A percentile compares a stretch with the other conserved stretches of the same genome.
phyloP scores from a whole-genome alignment of 2,797 vertebrate species.

The Macropodus opercularis region DNA sequence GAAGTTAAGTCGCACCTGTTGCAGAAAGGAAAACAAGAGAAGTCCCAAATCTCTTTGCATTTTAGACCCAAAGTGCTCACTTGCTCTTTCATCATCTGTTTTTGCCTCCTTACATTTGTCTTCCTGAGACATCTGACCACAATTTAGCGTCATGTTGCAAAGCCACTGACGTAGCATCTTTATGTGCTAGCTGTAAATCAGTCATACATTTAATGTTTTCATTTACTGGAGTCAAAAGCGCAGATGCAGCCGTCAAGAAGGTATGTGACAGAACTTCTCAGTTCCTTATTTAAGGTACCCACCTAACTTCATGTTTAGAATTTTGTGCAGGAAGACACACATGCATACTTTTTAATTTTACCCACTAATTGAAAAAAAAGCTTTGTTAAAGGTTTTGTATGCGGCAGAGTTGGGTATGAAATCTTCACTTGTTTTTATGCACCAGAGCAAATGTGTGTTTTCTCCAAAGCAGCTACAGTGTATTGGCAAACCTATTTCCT shows the following conservation, averaged over 20 bases:
- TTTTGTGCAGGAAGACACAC: too few relatives aligned
- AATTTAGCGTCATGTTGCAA: conserved; percentile 28
- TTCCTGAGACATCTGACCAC: conserved; percentile 21
- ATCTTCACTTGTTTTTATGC: background rate
- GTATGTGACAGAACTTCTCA: conserved; percentile 15
- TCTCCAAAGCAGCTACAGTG: too few relatives aligned
- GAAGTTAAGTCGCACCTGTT: conserved; percentile 60
- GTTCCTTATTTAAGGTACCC: too few relatives aligned
- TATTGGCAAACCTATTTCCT: too few relatives aligned
- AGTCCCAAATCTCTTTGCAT: conserved; percentile 17
- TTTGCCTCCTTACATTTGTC: background rate
- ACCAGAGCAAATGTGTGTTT: background rate
- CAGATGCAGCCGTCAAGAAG: conserved; percentile 16
- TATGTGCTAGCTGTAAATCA: conserved; percentile 38
- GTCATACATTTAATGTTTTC: conserved; percentile 36
- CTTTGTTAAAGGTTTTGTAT: too few relatives aligned
- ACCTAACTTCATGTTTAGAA: too few relatives aligned
- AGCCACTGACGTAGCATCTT: conserved; percentile 25
- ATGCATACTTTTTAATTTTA: too few relatives aligned
- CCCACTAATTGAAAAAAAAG: too few relatives aligned
- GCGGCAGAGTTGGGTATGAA: too few relatives aligned
- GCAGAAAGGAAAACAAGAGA: background rate
- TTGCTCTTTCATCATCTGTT: conserved; percentile 4
- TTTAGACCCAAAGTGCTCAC: conserved; percentile 6
- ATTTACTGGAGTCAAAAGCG: conserved; percentile 44